Conservation (phyloP, 2,888 invertebrate species). For the Liopterus haemorrhoidalis region DNA sequence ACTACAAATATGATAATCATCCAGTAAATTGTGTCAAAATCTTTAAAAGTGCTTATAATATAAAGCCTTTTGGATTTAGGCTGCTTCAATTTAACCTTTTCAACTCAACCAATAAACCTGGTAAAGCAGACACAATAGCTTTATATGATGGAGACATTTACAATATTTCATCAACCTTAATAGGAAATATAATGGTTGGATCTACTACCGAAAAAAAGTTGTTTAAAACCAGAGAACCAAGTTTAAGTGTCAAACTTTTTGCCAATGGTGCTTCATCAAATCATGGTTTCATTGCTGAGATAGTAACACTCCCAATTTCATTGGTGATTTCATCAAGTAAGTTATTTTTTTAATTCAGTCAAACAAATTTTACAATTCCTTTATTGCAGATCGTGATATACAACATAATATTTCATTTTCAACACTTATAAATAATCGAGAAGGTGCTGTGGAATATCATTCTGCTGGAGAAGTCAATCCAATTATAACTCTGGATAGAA, state of each 20-base stretch:
- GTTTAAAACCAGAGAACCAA: conserved; percentile 68
- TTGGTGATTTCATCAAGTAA: too few species aligned
- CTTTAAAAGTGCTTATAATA: conserved; percentile 77
- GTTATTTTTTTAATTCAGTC: conserved; percentile 11
- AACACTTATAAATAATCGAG: conserved; percentile 70
- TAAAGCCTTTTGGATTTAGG: conserved; percentile 85
- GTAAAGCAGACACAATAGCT: conserved; percentile 75
- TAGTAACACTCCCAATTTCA: conserved; percentile 89
- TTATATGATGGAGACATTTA: conserved; percentile 91
- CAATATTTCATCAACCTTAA: conserved; percentile 67
- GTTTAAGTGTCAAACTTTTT: conserved; percentile 83
- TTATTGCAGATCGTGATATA: conserved; percentile 73
- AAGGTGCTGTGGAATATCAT: conserved; percentile 81
- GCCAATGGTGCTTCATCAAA: conserved; percentile 91
- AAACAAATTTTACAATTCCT: conserved; percentile 9
- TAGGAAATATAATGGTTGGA: conserved; percentile 68
- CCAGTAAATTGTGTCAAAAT: conserved; percentile 97
- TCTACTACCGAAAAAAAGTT: conserved; percentile 67
- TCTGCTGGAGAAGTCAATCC: conserved; percentile 95
- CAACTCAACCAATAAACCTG: conserved; percentile 75
- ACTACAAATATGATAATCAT: conserved; percentile 94
- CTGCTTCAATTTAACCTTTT: conserved; percentile 88
- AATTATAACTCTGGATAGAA: conserved; percentile 76
- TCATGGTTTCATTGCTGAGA: conserved; percentile 96
- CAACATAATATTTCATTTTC: conserved; percentile 85